Evolutionary conservation across 2,888 invertebrate species (phyloP).

Genomic region (Brachyptera putata): DNA sequence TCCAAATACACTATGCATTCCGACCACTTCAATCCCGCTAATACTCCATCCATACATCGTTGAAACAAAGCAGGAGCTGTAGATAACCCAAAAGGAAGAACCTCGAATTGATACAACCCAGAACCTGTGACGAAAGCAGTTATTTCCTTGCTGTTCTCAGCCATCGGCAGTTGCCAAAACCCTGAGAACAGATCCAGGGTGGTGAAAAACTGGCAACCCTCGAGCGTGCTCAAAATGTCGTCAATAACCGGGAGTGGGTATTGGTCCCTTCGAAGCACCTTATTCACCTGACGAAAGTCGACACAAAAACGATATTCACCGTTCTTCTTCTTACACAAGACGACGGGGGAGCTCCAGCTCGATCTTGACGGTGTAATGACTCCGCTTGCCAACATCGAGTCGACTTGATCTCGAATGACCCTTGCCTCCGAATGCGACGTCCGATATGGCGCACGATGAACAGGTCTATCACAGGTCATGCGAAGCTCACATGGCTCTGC

Average conservation of each 20-base stretch:
- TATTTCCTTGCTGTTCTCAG: background rate
- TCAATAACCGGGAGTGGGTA: background rate
- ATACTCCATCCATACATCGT: background rate
- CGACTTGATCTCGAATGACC: background rate
- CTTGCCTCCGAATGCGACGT: too few relatives aligned
- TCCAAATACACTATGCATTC: background rate
- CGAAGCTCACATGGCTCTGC: too few relatives aligned
- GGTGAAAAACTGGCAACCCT: background rate
- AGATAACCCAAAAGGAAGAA: background rate
- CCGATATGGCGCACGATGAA: too few relatives aligned
- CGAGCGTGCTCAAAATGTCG: background rate
- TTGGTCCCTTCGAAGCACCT: background rate
- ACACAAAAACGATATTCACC: background rate
- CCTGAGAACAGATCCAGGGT: background rate
- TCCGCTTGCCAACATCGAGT: background rate
- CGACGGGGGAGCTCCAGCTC: background rate
- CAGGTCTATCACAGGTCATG: too few relatives aligned
- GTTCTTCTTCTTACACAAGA: background rate
- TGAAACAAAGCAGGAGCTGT: background rate
- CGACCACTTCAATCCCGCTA: background rate
- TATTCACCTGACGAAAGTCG: background rate
- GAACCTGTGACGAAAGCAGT: background rate
- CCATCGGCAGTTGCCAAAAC: background rate
- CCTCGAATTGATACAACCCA: background rate
- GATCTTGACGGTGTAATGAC: background rate